Evolutionary conservation across 2,888 invertebrate genomes (phyloP), one percentile per base, ranked within the genome.

Genomic region (Empis livida): DNA sequence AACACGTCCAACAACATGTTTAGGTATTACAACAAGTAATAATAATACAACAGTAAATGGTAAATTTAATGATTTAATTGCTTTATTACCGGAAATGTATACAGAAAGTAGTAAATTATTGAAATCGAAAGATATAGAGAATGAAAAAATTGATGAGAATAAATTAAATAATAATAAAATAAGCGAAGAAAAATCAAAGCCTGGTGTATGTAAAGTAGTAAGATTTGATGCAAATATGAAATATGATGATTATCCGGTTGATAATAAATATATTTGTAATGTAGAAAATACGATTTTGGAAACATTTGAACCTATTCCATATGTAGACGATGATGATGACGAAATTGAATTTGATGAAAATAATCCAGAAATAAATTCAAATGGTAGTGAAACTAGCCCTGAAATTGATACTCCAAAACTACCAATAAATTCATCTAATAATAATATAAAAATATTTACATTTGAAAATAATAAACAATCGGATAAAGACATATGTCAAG

Each of bases 1-100:
- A 1, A 78, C 79, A 16, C 71, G 84, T 10, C 82, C 84, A 5
- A 79, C 80, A 48, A 83, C 84, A 1, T 78, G 77, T 53, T 70
- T 77, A 35, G 79, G 77, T 2, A 73, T 76, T 47, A 68, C 71
- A 2, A 56, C 55, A 5, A 58, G 58, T 5, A 35, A 13, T 35
- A 35, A 13, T n/a, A n/a, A 35, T 35, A 35, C 9, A 27, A 6
- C 23, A 27, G 9, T 9, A 27, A 27, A 27, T 27, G 56, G 57
- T n/a, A 59, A 58, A 40, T 52, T 54, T 13, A 49, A 43, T 42
- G 56, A 52, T 6, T 45, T 51, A 3, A 41, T 45, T 15, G 53
- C 54, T 5, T 35, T 54, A 8, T 42, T 54, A 20, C 48, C 53
- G 4, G 52, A 54, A 41, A 51, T 55, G 15, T 43, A 38, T 11